These are phyloP conservation scores for Andrena trimmerana DNA, from an alignment of 2,888 invertebrate species.

Conservation along the genomic window DNA sequence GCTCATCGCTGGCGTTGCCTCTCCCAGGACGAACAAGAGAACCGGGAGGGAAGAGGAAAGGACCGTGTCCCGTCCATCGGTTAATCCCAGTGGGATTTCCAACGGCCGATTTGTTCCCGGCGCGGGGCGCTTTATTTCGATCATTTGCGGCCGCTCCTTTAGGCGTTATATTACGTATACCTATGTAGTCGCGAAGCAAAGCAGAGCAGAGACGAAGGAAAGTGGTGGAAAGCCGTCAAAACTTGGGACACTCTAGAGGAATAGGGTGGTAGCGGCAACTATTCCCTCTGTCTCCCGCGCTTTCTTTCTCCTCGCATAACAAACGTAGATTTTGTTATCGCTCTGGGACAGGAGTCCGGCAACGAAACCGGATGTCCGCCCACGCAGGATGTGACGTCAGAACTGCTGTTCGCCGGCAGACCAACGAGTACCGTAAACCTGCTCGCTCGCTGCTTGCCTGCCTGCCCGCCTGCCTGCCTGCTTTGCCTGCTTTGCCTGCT, in stretches of 20 bases:
- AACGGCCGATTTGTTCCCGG: slow-evolving; percentile 20
- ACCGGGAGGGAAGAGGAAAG: slow-evolving; percentile 7
- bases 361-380: slow-evolving; percentile 83
- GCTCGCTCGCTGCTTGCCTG: slow-evolving; percentile 39
- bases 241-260: no score
- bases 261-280: not conserved
- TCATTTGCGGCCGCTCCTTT: no score
- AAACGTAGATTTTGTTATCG: slow-evolving; percentile 81
- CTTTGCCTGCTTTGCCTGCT: slow-evolving; percentile 23
- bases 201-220: no score
- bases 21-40: not conserved
- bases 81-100: slow-evolving; percentile 53
- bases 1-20: not conserved
- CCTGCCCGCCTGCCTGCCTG: slow-evolving; percentile 5
- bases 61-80: slow-evolving; percentile 6
- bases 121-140: not conserved
- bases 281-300: slow-evolving; percentile 19
- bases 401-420: slow-evolving; percentile 68
- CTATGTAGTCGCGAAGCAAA: no score
- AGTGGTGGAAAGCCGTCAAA: no score
- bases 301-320: slow-evolving; percentile 61
- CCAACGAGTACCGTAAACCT: slow-evolving; percentile 71
- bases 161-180: no score
- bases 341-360: slow-evolving; percentile 80
- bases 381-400: slow-evolving; percentile 84